Evolutionary conservation across 2,113 vertebrate genomes (phyloP).

Genomic region (Rhinolophus sinicus): DNA sequence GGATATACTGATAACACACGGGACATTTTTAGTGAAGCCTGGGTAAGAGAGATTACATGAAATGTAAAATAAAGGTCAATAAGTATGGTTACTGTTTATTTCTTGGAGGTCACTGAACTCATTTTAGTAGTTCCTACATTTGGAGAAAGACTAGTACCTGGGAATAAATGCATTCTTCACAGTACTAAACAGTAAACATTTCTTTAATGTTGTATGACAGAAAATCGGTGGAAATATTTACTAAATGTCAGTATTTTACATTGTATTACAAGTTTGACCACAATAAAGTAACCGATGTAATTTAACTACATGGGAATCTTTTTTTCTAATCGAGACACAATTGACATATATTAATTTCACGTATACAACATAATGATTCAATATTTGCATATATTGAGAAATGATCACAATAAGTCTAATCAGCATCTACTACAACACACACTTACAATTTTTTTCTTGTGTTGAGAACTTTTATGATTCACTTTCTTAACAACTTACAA

Average conservation of each 20-base stretch:
- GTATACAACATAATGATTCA: not conserved
- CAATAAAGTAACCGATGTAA: not conserved
- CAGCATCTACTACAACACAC: not conserved
- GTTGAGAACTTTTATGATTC: not conserved
- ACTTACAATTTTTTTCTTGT: not conserved
- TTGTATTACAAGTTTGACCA: not conserved
- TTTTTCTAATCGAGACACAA: not conserved
- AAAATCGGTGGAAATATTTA: not conserved
- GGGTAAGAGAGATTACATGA: not conserved
- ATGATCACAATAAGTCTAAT: not conserved
- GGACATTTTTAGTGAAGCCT: not conserved
- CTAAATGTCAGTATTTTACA: not conserved
- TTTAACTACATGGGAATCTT: not conserved
- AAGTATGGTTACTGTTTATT: not conserved
- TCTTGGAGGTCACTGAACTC: not conserved
- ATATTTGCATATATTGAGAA: not conserved
- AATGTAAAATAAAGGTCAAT: not conserved
- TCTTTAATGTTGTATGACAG: not conserved
- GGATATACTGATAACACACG: not conserved
- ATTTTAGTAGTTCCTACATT: not conserved
- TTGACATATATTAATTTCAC: not conserved
- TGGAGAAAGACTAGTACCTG: not conserved
- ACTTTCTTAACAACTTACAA: not conserved
- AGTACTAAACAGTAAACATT: not conserved
- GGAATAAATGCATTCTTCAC: not conserved